Conservation (phyloP, 2,888 invertebrate genomes). For the Heliconius sara region DNA sequence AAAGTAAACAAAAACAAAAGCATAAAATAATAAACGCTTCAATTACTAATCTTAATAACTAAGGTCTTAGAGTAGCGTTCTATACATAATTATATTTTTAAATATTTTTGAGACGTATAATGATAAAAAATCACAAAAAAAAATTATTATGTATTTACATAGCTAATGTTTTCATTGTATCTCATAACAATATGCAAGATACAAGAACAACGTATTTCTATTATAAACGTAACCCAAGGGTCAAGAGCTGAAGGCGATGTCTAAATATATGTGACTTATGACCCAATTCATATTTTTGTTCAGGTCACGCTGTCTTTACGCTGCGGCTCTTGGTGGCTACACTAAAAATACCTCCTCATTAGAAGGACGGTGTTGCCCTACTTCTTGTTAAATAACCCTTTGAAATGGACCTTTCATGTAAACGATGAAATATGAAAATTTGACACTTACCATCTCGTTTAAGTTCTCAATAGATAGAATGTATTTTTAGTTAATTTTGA, state of each 20-base stretch:
- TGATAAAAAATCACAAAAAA: too few relatives aligned
- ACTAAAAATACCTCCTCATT: constrained; percentile 36
- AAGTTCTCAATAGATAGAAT: not conserved
- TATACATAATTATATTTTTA: too few relatives aligned
- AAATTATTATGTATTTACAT: too few relatives aligned
- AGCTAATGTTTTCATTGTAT: not conserved
- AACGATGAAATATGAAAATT: constrained; percentile 6
- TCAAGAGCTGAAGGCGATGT: constrained; percentile 30
- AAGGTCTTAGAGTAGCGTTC: too few relatives aligned
- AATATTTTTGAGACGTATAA: too few relatives aligned
- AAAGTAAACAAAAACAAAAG: too few relatives aligned
- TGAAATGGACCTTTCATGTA: not conserved
- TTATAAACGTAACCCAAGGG: not conserved
- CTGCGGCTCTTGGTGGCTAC: constrained; percentile 7
- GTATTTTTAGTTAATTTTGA: not conserved
- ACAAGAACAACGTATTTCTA: not conserved
- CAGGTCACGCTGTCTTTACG: constrained; percentile 16
- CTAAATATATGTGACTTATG: constrained; percentile 27
- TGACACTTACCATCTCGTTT: not conserved
- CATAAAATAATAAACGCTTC: too few relatives aligned
- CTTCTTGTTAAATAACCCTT: not conserved
- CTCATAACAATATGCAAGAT: not conserved
- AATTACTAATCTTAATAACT: too few relatives aligned
- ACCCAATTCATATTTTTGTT: constrained; percentile 32
- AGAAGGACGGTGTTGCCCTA: constrained; percentile 18